A percentile compares a stretch with the other conserved stretches of the same genome.
phyloP scores from a whole-genome alignment of 2,113 vertebrate genomes.

The Excalfactoria chinensis region DNA sequence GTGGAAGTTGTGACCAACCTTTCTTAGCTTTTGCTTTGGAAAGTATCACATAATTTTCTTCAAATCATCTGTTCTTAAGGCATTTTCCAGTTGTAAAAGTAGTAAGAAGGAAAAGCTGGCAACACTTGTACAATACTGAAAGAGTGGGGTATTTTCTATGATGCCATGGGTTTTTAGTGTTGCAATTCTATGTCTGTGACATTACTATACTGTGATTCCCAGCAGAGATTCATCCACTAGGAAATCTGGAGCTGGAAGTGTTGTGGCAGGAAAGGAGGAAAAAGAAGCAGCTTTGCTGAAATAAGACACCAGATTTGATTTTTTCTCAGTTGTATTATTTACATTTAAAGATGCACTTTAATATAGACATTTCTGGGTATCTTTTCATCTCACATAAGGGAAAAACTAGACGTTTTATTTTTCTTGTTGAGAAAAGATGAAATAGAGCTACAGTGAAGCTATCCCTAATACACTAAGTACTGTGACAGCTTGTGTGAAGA shows the following conservation, averaged over 20 bases:
- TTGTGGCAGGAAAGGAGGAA: background rate
- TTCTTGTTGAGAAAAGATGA: background rate
- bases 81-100: background rate
- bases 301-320: background rate
- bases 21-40: background rate
- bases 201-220: background rate
- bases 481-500: background rate
- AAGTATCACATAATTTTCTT: background rate
- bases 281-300: background rate
- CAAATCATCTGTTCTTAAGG: background rate
- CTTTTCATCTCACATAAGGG: background rate
- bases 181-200: background rate
- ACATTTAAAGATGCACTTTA: background rate
- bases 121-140: background rate
- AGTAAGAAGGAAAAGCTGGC: background rate
- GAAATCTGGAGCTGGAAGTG: background rate
- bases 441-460: background rate
- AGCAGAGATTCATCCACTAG: background rate
- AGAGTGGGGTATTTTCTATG: background rate
- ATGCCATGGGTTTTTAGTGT: background rate
- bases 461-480: rapidly evolving
- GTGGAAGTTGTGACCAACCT: background rate
- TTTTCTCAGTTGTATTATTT: background rate
- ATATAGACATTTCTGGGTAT: background rate
- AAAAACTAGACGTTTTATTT: background rate